phyloP scores from a whole-genome alignment of 2,113 vertebrate species.

The Melospiza melodia region DNA sequence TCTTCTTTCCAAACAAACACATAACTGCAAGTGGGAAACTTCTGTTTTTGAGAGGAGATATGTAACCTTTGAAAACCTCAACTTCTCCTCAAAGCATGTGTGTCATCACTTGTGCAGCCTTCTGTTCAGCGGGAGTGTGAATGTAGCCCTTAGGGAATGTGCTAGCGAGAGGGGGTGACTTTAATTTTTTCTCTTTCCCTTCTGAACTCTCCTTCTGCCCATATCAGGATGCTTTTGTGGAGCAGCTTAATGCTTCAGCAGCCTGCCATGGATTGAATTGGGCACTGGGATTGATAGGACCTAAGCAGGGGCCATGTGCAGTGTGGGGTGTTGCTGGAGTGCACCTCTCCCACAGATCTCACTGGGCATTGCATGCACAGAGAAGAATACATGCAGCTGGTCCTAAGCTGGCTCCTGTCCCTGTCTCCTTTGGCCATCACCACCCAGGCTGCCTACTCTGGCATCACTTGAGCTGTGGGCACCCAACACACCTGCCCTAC shows the following conservation, averaged over 20 bases:
- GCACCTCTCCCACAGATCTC: accelerated
- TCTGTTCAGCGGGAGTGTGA: constrained; percentile 40
- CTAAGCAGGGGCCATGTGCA: accelerated
- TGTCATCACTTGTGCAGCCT: constrained; percentile 26
- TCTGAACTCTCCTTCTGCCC: neutral
- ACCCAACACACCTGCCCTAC: neutral
- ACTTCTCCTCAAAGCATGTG: neutral
- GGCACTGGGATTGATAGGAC: neutral
- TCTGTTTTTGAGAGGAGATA: neutral
- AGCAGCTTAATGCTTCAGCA: neutral
- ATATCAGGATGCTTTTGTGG: neutral
- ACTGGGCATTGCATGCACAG: accelerated
- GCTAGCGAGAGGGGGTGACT: neutral
- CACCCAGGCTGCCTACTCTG: neutral
- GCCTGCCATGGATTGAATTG: neutral
- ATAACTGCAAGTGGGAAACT: neutral
- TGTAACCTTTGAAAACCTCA: constrained; percentile 31
- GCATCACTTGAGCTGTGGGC: accelerated
- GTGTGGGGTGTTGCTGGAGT: neutral
- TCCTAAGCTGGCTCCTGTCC: neutral
- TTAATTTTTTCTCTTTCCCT: neutral
- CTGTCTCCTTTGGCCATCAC: neutral
- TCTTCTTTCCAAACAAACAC: constrained; percentile 10
- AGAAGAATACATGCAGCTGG: neutral
- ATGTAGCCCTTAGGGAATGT: constrained; percentile 17